Evolutionary conservation across 92 coral and sea anemone genomes (phyloP).

Genomic region (Ricordea florida): DNA sequence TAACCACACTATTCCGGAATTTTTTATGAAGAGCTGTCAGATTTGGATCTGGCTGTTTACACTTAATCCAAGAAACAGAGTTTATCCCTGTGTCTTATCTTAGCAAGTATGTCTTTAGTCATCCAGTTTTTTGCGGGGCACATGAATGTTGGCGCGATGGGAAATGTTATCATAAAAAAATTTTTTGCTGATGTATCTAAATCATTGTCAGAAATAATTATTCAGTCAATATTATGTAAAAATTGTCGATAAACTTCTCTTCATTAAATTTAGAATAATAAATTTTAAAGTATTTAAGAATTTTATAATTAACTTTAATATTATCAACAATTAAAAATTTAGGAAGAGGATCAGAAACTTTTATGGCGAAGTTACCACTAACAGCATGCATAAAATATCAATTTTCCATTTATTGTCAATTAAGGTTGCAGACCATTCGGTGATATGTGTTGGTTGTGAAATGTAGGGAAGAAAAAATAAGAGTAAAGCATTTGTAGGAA

Average conservation of each 20-base stretch:
- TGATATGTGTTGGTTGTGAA: conserved; percentile 23
- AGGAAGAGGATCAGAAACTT: neutral
- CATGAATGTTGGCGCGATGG: conserved; percentile 15
- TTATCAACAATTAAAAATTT: neutral
- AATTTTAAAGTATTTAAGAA: too few species aligned
- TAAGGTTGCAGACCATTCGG: conserved; percentile 22
- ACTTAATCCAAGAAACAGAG: conserved; percentile 38
- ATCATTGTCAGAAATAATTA: neutral
- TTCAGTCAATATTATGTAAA: conserved; percentile 6
- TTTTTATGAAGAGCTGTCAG: too few species aligned
- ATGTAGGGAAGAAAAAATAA: conserved; percentile 19
- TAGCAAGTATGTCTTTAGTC: too few species aligned
- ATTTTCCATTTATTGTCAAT: conserved; percentile 50
- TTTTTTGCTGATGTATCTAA: neutral
- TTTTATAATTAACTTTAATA: too few species aligned
- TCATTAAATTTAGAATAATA: too few species aligned
- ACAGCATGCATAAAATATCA: neutral
- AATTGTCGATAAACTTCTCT: too few species aligned
- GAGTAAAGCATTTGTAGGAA: too few species aligned
- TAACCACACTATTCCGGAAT: neutral
- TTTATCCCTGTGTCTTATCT: conserved; percentile 19
- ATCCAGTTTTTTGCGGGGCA: conserved; percentile 19
- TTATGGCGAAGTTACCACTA: conserved; percentile 21
- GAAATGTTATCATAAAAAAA: conserved; percentile 32
- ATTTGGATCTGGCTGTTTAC: neutral